Base-by-base conservation (phyloP, 2,888 invertebrate genomes). In the Chorisops tibialis region DNA sequence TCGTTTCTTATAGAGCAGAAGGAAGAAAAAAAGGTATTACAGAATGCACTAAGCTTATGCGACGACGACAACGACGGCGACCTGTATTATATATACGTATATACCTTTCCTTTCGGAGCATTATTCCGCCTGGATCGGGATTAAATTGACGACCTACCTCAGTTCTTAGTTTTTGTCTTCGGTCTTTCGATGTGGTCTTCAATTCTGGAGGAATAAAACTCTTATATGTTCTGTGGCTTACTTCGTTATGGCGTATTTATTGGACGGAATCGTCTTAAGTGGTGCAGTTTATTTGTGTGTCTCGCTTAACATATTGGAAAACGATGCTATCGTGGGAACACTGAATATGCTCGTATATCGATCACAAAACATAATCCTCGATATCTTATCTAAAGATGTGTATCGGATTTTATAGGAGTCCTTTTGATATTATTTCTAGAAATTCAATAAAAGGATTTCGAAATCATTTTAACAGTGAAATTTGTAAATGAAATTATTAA, bases 81-180 rank as follows among this genome's bases (percentile, higher is more conserved):
- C n/a, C n/a, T n/a, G n/a, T 54, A 24, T 41, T 43, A 56, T 45
- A 56, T 56, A 45, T 50, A 50, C 18, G 47, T 19, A 19, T 43
- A 43, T n/a, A 30, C 37, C 14, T n/a, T 51, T 9, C 30, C 7
- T 9, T 30, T 30, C 30, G 2, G 41, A 56, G 47, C n/a, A 48
- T 37, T 48, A 59, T 68, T 68, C 66, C 65, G 65, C 63, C 67
- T 63, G 65, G 66, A 62, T 58, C 60, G 58, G 68, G 69, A 69
- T 69, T 69, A 69, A 68, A 68, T 68, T 69, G 69, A 69, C 67
- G 69, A 69, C 69, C 69, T 69, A 68, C 68, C 68, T 69, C 69
- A 68, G 69, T 35, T 61, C 51, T 43, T 48, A 38, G 16, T 14
- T 6, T 48, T 59, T 59, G 24, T 59, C 16, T 38, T 11, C 7